These are phyloP conservation scores for Monopis laevigella DNA, from an alignment of 2,888 invertebrate genomes.

Conservation along the genomic window DNA sequence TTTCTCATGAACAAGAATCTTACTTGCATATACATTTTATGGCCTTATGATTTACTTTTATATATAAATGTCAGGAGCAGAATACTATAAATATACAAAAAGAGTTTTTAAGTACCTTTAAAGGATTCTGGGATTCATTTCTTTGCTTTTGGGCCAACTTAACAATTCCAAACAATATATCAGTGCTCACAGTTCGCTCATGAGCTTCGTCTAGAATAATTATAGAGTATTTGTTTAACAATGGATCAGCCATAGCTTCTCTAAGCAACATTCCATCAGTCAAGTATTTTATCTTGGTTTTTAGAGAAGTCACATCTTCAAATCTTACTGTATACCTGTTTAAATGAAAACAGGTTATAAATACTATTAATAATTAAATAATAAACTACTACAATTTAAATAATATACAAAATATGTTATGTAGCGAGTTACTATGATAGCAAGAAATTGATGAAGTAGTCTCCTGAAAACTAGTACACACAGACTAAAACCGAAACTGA, in stretches of 20 bases:
- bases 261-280: slow-evolving; percentile 95
- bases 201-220: slow-evolving; percentile 95
- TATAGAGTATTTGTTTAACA: slow-evolving; percentile 80
- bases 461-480: too few relatives aligned
- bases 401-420: too few relatives aligned
- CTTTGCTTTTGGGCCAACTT: slow-evolving; percentile 85
- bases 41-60: too few relatives aligned
- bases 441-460: too few relatives aligned
- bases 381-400: too few relatives aligned
- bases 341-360: too few relatives aligned
- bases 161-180: slow-evolving; percentile 92
- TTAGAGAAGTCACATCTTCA: slow-evolving; percentile 83
- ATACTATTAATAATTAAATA: too few relatives aligned
- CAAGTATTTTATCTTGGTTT: slow-evolving; percentile 88
- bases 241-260: slow-evolving; percentile 84
- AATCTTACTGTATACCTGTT: slow-evolving; percentile 85
- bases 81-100: not conserved
- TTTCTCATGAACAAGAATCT: too few relatives aligned
- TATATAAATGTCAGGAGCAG: too few relatives aligned
- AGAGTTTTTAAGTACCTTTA: slow-evolving; percentile 4
- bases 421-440: too few relatives aligned
- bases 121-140: slow-evolving; percentile 28
- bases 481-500: too few relatives aligned
- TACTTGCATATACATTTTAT: too few relatives aligned
- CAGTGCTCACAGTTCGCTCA: slow-evolving; percentile 93